phyloP scores from a whole-genome alignment of 2,797 vertebrate species.

The Novumbra hubbsi region DNA sequence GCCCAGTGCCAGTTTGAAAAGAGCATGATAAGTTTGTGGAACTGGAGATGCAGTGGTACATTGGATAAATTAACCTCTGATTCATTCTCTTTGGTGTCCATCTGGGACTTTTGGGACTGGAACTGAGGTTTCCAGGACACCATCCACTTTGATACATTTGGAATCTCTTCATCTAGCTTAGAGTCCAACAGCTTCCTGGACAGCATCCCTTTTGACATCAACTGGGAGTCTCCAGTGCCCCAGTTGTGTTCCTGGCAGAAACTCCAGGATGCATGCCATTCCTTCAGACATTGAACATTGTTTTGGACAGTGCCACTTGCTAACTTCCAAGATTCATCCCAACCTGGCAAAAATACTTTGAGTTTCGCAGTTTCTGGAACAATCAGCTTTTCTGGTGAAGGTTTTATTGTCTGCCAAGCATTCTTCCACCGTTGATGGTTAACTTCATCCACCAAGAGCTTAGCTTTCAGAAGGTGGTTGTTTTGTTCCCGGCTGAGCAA shows the following conservation, averaged over 20 bases:
- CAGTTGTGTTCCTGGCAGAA: constrained; percentile 56
- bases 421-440: constrained; percentile 47
- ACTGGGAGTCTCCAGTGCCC: constrained; percentile 42
- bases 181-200: constrained; percentile 14
- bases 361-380: constrained; percentile 17
- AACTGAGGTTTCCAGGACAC: constrained; percentile 45
- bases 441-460: constrained; percentile 27
- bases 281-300: constrained; percentile 5
- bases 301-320: constrained; percentile 31
- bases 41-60: constrained; percentile 56
- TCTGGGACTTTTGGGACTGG: not conserved
- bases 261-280: constrained; percentile 59
- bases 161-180: constrained; percentile 18
- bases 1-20: constrained; percentile 60
- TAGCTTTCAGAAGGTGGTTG: not conserved
- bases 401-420: constrained; percentile 51
- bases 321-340: constrained; percentile 56
- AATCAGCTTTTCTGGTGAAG: constrained; percentile 8
- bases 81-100: not conserved
- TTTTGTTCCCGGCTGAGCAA: constrained; percentile 23
- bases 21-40: constrained; percentile 48
- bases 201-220: constrained; percentile 27
- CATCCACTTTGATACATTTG: constrained; percentile 31
- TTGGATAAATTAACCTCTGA: rapidly evolving
- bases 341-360: constrained; percentile 40